Conservation (phyloP, 2,113 vertebrate species). For the Ifrita kowaldi region DNA sequence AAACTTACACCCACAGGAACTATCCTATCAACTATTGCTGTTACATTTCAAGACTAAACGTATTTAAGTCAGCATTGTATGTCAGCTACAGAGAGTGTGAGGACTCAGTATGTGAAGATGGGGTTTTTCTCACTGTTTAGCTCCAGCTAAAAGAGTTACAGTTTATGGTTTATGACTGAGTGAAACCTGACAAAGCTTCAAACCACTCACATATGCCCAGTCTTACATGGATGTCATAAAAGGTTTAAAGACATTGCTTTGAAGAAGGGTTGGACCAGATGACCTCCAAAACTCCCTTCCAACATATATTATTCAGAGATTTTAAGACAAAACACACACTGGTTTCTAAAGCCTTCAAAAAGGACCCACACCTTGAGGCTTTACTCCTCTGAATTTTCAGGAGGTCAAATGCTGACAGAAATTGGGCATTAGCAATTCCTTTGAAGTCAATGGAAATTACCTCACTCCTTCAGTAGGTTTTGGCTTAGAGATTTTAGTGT, state of each 20-base stretch:
- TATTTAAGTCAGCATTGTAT: neutral
- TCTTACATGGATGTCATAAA: neutral
- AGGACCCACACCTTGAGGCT: neutral
- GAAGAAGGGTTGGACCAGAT: neutral
- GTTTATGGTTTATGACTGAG: neutral
- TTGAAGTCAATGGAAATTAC: neutral
- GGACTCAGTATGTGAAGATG: neutral
- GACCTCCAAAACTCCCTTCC: neutral
- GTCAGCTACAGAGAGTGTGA: neutral
- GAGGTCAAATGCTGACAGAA: slow-evolving; percentile 9
- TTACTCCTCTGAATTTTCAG: slow-evolving; percentile 14
- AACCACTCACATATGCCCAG: neutral
- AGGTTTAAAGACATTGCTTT: neutral
- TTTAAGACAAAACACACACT: neutral
- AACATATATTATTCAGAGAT: slow-evolving; percentile 14
- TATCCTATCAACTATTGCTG: too few species aligned
- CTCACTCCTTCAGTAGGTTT: neutral
- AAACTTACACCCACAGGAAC: neutral
- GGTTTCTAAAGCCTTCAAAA: neutral
- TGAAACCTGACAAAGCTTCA: neutral
- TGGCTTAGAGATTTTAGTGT: neutral
- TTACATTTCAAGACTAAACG: neutral
- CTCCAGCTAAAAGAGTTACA: neutral
- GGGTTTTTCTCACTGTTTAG: neutral
- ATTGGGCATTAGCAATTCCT: neutral